Base-by-base conservation (phyloP, 1,140 invertebrate genomes). In the Mercenaria mercenaria region DNA sequence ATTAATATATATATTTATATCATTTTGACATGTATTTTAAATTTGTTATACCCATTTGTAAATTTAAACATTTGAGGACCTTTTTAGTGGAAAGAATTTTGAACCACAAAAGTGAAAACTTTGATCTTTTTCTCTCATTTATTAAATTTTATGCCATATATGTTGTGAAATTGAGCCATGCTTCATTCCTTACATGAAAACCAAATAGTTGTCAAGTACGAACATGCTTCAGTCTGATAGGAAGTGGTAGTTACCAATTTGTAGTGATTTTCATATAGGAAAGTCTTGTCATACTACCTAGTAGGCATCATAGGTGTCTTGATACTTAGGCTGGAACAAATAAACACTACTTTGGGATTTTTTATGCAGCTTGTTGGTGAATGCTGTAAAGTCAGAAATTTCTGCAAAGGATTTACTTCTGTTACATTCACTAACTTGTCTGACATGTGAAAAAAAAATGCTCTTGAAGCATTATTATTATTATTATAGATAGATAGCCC, bases 91-190 rank as follows among this genome's bases (percentile, higher is more conserved):
- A 52, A 56, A 39, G 50, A 79, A n/a, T 50, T 50, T 76, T 29
- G 41, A 76, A 41, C 6, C 43, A 77, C n/a, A 29, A 77, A 50
- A 15, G 26, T 13, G 1, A 77, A 50, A 8, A 50, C 4, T 77
- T 47, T 52, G n/a, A 77, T 11, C 74, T 50, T 6, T 50, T 77
- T 43, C 32, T 79, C 13, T 79, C 76, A 79, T 79, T 50, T 79
- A 8, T 26, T 32, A 59, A 26, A 52, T 79, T 41, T 32, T 39
- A 32, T 52, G 76, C 29, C 47, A 50, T 56, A 50, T 47, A 56
- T 79, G 76, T 79, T 79, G 76, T 79, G 76, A 79, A 23, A 23
- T 79, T 37, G 47, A 79, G 32, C 76, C 76, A 79, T 79, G 47
- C 76, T 79, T 79, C 76, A 79, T 56, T 32, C 67, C 67, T 72